Base-by-base conservation (phyloP, 2,888 invertebrate species). In the Melieria picta region DNA sequence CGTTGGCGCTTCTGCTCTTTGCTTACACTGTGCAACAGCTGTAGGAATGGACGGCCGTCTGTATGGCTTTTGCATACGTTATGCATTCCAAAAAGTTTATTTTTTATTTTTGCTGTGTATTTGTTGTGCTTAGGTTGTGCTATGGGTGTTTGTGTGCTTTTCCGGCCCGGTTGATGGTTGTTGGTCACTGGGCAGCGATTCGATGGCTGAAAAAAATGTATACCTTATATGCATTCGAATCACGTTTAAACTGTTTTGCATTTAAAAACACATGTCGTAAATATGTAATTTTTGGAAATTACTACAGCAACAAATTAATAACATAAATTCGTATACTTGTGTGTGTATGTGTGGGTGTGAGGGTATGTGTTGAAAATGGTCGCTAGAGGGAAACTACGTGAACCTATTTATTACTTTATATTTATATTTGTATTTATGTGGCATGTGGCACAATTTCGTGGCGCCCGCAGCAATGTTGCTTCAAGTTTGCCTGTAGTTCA, bases 181-280 rank as follows among this genome's bases (percentile, higher is more conserved):
- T 16, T 30, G 30, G 30, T 56, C 56, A 5, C 10, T 56, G 13
- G n/a, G 45, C n/a, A 45, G 30, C n/a, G 13, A 43, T 61, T 45
- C 7, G 11, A 45, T 30, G 43, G 63, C 11, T 16, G 16, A 13
- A 48, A 4, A 45, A 64, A 16, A 48, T 5, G 50, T 67, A 48
- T 61, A 50, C 13, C 9, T 4, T 45, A 45, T 61, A 48, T 46
- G 69, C 64, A 69, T 75, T 64, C 75, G 65, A 61, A 69, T 71
- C 73, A 75, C 75, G 75, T 72, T 63, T 48, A 45, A 48, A 61
- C 69, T 75, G 73, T 75, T 75, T 69, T 66, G 71, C 69, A 68
- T 73, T 72, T 73, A 65, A 75, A 73, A 75, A 73, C 75, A 73
- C 69, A 56, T 75, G 69, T 75, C 69, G 64, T 69, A 71, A 71